Percentiles rank a stretch among this genome's conserved stretches.
These are phyloP conservation scores for Corythornis cristatus DNA, from an alignment of 2,113 vertebrate genomes.

Conservation along the genomic window DNA sequence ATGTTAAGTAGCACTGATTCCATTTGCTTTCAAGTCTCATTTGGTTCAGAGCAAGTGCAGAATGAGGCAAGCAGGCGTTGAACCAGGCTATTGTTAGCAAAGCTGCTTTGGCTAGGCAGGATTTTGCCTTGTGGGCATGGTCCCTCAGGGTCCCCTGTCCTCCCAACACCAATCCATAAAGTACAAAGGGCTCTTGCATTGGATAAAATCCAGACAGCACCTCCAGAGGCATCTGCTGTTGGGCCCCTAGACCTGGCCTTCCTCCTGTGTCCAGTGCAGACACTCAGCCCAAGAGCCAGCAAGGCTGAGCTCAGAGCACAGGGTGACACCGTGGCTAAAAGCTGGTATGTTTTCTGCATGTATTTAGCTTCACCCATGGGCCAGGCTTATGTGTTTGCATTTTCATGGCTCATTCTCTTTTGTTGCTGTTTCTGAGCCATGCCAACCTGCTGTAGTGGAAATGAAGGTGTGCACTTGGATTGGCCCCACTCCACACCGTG, in stretches of 20 bases:
- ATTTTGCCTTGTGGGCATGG: neutral
- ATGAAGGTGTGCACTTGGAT: rapidly evolving
- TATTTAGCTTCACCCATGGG: neutral
- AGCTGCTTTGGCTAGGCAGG: neutral
- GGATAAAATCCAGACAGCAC: neutral
- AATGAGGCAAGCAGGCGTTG: neutral
- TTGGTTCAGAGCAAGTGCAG: neutral
- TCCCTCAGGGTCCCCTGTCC: neutral
- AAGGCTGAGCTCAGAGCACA: neutral
- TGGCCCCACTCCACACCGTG: rapidly evolving
- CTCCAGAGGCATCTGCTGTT: neutral
- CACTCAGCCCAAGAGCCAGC: neutral
- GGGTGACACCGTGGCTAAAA: neutral
- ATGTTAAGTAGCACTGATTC: neutral
- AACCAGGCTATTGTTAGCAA: neutral
- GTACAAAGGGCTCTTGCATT: neutral
- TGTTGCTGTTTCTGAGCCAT: neutral
- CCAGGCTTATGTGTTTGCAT: neutral
- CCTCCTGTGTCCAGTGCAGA: neutral
- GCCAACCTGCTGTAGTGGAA: neutral
- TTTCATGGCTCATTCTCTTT: neutral
- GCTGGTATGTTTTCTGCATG: neutral
- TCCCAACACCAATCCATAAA: neutral
- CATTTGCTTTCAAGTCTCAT: slow-evolving; percentile 15
- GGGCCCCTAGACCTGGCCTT: neutral